These are phyloP conservation scores for Himalopsyche anomala DNA, from an alignment of 2,888 invertebrate species.

Conservation along the genomic window DNA sequence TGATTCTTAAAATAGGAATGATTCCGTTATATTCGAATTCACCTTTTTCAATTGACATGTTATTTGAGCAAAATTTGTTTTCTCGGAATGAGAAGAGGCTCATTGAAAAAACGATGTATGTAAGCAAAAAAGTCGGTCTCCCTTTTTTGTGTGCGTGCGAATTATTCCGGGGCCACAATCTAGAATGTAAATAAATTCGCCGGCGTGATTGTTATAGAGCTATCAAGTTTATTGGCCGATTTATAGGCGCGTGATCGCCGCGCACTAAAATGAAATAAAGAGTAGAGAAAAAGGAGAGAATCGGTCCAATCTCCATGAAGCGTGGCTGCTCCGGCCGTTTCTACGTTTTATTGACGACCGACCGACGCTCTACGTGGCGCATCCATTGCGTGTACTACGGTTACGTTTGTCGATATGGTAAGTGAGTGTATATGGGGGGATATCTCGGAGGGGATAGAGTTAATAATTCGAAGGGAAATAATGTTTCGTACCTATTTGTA, in stretches of 20 bases:
- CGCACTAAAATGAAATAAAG: slow-evolving; percentile 26
- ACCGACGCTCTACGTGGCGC: slow-evolving; percentile 17
- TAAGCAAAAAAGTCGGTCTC: slow-evolving; percentile 4
- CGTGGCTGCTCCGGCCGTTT: slow-evolving; percentile 1
- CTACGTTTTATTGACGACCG: slow-evolving; percentile 26
- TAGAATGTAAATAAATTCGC: slow-evolving; percentile 31
- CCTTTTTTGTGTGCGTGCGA: neutral
- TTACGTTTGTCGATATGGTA: no score
- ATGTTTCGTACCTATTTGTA: no score
- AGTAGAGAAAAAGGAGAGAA: slow-evolving; percentile 9
- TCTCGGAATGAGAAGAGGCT: no score
- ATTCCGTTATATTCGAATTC: no score
- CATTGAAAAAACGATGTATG: no score
- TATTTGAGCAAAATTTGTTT: no score
- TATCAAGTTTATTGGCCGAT: slow-evolving; percentile 34
- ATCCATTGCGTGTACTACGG: slow-evolving; percentile 9
- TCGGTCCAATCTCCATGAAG: slow-evolving; percentile 31
- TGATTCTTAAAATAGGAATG: no score
- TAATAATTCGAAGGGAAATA: no score
- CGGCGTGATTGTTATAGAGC: slow-evolving; percentile 31
- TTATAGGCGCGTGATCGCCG: slow-evolving; percentile 34
- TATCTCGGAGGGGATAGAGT: no score
- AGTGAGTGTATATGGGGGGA: no score
- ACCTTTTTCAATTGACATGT: no score
- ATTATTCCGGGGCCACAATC: slow-evolving; percentile 25